These are phyloP conservation scores for Hippocampus kuda DNA, from an alignment of 2,797 vertebrate species.

Conservation along the genomic window DNA sequence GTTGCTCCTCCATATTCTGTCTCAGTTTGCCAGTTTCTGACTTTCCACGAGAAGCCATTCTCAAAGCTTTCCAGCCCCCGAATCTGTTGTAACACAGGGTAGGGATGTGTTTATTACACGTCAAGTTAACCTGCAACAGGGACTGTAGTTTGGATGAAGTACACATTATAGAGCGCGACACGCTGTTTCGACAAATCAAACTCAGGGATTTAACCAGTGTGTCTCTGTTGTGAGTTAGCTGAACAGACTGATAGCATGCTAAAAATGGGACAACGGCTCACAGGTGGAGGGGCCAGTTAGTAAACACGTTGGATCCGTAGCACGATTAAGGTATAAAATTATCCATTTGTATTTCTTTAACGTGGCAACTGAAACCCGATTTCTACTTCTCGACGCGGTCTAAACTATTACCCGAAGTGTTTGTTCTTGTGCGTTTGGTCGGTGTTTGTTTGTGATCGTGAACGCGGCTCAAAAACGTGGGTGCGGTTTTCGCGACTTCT, in stretches of 20 bases:
- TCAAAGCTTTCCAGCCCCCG: slow-evolving; percentile 6
- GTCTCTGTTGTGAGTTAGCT: slow-evolving; percentile 1
- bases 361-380: not conserved
- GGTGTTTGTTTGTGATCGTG: slow-evolving; percentile 21
- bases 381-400: not conserved
- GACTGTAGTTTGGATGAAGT: not conserved
- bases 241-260: slow-evolving; percentile 31
- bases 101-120: not conserved
- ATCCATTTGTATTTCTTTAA: not conserved
- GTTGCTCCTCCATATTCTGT: slow-evolving; percentile 94
- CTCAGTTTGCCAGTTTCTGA: slow-evolving; percentile 89
- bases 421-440: not conserved
- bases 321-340: not conserved
- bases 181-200: not conserved
- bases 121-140: not conserved
- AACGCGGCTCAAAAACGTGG: slow-evolving; percentile 36
- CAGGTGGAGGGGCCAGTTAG: slow-evolving; percentile 19
- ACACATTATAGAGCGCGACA: not conserved
- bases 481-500: slow-evolving; percentile 22
- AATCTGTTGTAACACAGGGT: not conserved
- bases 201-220: not conserved
- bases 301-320: slow-evolving; percentile 7
- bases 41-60: slow-evolving; percentile 92
- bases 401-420: not conserved
- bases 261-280: slow-evolving; percentile 32